Evolutionary conservation across 2,888 invertebrate species (phyloP).

Genomic region (Drosophila flavopinicola): DNA sequence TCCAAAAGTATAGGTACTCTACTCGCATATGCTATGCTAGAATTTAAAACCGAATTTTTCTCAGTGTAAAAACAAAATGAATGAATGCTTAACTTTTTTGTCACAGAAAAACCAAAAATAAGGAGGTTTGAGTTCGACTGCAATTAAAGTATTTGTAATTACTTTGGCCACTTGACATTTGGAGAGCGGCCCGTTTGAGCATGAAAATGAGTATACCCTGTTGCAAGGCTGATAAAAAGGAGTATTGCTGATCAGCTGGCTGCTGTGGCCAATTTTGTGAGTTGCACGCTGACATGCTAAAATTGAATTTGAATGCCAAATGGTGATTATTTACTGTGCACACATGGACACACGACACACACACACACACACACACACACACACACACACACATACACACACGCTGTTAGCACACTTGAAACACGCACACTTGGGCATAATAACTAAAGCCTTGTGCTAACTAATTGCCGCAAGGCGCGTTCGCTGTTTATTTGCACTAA

Average conservation of each 20-base stretch:
- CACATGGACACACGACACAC: slow-evolving; percentile 12
- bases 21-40: too few relatives aligned
- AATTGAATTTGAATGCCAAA: slow-evolving; percentile 73
- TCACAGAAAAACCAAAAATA: too few relatives aligned
- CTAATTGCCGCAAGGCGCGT: slow-evolving; percentile 65
- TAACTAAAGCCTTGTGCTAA: slow-evolving; percentile 73
- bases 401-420: slow-evolving; percentile 29
- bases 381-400: slow-evolving; percentile 7
- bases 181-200: too few relatives aligned
- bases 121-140: too few relatives aligned
- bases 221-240: neutral
- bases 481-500: slow-evolving; percentile 69
- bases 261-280: slow-evolving; percentile 59
- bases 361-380: slow-evolving; percentile 13
- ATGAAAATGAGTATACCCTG: neutral
- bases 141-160: too few relatives aligned
- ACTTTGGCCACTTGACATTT: too few relatives aligned
- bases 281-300: slow-evolving; percentile 42
- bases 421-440: slow-evolving; percentile 62
- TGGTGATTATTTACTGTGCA: slow-evolving; percentile 64
- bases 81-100: too few relatives aligned
- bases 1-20: too few relatives aligned
- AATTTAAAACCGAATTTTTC: too few relatives aligned
- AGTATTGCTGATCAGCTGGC: slow-evolving; percentile 27
- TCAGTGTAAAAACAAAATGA: too few relatives aligned